phyloP scores from a whole-genome alignment of 1,140 invertebrate genomes.

The Eriosoma lanigerum region DNA sequence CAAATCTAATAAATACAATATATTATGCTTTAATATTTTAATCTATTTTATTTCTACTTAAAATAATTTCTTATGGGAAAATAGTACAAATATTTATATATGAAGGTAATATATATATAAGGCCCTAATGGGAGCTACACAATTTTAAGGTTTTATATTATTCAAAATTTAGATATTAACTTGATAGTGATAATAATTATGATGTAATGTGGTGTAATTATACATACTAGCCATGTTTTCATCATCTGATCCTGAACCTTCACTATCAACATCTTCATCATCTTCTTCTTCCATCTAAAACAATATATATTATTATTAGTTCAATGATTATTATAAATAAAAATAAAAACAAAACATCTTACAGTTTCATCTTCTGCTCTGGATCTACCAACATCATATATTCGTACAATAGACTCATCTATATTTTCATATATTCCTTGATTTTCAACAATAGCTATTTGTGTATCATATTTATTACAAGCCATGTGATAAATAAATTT shows the following conservation, averaged over 20 bases:
- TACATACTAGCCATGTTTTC: conserved; percentile 56
- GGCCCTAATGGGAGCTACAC: no score
- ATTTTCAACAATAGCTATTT: conserved; percentile 83
- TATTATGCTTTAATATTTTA: no score
- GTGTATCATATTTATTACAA: conserved; percentile 74
- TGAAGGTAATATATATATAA: no score
- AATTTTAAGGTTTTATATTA: no score
- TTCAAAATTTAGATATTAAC: no score
- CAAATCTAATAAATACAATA: no score
- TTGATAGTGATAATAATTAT: no score
- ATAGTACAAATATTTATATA: no score
- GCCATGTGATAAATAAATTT: conserved; percentile 76
- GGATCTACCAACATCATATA: conserved; percentile 78
- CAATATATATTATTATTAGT: conserved; percentile 9
- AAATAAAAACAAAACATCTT: conserved; percentile 55
- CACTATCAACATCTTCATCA: conserved; percentile 64
- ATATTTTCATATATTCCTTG: conserved; percentile 72
- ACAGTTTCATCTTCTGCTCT: conserved; percentile 73
- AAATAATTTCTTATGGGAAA: no score
- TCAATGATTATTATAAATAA: conserved; percentile 33
- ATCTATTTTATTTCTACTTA: no score
- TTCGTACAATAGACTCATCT: conserved; percentile 78
- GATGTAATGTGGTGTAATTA: no score
- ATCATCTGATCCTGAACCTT: conserved; percentile 61
- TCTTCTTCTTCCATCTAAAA: conserved; percentile 69